Base-by-base conservation (phyloP, 1,140 invertebrate genomes). In the Bursaphelenchus mucronatus region DNA sequence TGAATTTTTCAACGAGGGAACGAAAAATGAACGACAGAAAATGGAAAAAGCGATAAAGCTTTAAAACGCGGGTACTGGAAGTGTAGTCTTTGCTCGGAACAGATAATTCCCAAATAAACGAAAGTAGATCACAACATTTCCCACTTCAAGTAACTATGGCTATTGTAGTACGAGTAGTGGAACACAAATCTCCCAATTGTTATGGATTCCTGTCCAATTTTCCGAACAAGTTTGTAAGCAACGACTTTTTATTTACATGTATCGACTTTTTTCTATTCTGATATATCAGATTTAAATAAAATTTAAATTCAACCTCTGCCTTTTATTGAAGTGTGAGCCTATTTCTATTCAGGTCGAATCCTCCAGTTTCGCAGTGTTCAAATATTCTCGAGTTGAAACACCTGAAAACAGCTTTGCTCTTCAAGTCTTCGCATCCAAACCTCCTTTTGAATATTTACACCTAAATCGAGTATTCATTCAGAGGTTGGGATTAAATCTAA, bases 141-240 rank as follows among this genome's bases (percentile, higher is more conserved):
- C 5, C 30, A 30, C 30, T 30, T 30, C 30, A 30, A 30, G 30
- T 3, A 30, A 30, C 13, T 13, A 59, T 59, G 57, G 57, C 57
- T 39, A 39, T 59, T 39, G 41, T 64, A 21, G 63, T 64, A 8
- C 30, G n/a, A 1, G 44, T 64, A 19, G 39, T 50, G 10, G 63
- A 64, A 61, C 59, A 64, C 41, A 17, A 39, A 13, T 10, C 21
- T 19, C 63, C 40, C 9, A 64, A 64, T 50, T 64, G 63, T 51
- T 63, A 61, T 51, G 63, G 63, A 17, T 64, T 61, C 44, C 4
- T 64, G 15, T 64, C 50, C n/a, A 19, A 52, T 40, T 61, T 15
- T 0, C 45, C 63, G 15, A 50, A 19, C 10, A 19, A 52, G 10
- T 63, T 52, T 19, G 63, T 64, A 50, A 30, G 63, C 61, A 30